Conservation (phyloP, 2,113 vertebrate genomes). For the Nesoenas mayeri region DNA sequence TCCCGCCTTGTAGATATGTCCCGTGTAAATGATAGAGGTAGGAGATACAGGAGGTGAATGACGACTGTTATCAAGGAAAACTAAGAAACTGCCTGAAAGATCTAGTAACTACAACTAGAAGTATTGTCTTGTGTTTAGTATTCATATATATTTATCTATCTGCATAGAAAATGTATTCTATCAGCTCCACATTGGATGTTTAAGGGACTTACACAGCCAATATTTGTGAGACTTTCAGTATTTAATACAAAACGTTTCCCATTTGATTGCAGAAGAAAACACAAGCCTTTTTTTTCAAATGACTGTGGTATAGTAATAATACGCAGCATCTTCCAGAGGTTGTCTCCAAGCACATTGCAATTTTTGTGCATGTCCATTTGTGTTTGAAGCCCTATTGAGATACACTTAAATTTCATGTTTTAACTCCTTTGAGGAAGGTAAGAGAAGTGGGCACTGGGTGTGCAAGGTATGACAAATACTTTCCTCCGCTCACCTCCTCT, state of each 20-base stretch:
- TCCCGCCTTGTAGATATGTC: too few relatives aligned
- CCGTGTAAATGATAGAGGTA: too few relatives aligned
- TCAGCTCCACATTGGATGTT: neutral
- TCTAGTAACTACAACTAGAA: neutral
- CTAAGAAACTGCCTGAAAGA: neutral
- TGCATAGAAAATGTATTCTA: rapidly evolving
- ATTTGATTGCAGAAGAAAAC: neutral
- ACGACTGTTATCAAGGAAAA: neutral
- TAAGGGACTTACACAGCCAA: rapidly evolving
- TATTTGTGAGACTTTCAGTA: neutral
- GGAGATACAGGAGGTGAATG: neutral
- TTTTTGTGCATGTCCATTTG: neutral
- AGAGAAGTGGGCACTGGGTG: neutral
- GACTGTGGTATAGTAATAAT: neutral
- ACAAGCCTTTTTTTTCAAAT: neutral
- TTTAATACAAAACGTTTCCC: neutral
- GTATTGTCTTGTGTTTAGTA: neutral
- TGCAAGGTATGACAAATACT: neutral
- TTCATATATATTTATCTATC: rapidly evolving
- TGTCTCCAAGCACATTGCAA: neutral
- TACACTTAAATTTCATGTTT: rapidly evolving
- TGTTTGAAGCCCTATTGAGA: neutral
- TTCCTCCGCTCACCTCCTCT: neutral
- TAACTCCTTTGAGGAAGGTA: neutral
- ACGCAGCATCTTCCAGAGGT: neutral